Conservation (phyloP, 2,888 invertebrate species). For the Stegophylla sp. region DNA sequence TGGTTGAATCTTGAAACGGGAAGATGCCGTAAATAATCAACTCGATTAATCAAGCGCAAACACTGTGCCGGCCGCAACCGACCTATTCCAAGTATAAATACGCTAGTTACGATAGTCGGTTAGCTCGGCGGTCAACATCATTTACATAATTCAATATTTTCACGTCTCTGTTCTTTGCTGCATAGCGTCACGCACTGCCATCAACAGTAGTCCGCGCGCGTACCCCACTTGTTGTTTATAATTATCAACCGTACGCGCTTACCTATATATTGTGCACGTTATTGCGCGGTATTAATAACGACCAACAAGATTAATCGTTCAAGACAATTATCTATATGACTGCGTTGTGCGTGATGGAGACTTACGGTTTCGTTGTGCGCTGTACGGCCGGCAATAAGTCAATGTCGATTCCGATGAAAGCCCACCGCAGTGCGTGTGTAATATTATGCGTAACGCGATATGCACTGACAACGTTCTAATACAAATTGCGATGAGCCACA, state of each 20-base stretch:
- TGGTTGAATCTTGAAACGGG: not conserved
- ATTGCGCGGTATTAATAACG: too few species aligned
- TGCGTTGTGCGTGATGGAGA: not conserved
- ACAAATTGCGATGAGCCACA: too few species aligned
- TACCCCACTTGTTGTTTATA: not conserved
- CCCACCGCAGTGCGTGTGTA: too few species aligned
- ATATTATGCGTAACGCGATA: too few species aligned
- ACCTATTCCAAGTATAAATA: too few species aligned
- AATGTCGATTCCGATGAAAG: constrained; percentile 36
- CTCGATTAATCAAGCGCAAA: not conserved
- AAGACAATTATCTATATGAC: constrained; percentile 25
- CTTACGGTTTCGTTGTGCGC: not conserved
- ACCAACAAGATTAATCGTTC: not conserved
- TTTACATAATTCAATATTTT: too few species aligned
- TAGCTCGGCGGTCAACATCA: too few species aligned
- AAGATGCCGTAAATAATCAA: not conserved
- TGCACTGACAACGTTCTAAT: too few species aligned
- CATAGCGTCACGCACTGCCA: not conserved
- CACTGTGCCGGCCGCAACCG: not conserved
- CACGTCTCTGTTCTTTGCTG: too few species aligned
- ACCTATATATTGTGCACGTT: too few species aligned
- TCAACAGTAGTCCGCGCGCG: not conserved
- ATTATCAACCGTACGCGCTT: too few species aligned
- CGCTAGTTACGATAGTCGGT: too few species aligned
- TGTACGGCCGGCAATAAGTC: not conserved